A percentile compares a stretch with the other conserved stretches of the same genome.
These are phyloP conservation scores for Drosophila pandora DNA, from an alignment of 1,140 invertebrate species.

Conservation along the genomic window DNA sequence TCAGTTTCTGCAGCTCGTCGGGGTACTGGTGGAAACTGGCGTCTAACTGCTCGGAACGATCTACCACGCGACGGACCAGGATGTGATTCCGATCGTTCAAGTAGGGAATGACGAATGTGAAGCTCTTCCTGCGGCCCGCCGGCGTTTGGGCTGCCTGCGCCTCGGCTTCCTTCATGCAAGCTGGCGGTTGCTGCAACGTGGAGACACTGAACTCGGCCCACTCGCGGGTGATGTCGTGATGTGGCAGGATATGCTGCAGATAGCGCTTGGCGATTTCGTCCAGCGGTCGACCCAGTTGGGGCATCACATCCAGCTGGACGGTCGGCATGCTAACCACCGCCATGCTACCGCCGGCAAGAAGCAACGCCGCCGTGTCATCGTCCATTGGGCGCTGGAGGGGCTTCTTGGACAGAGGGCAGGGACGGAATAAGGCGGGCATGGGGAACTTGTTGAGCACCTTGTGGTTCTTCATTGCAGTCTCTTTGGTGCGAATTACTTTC, in stretches of 20 bases:
- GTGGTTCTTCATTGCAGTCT: constrained; percentile 7
- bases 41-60: constrained; percentile 75
- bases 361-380: constrained; percentile 68
- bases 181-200: constrained; percentile 55
- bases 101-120: constrained; percentile 78
- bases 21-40: constrained; percentile 49
- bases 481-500: constrained; percentile 48
- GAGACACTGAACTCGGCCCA: constrained; percentile 83
- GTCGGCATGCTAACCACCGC: constrained; percentile 77
- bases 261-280: constrained; percentile 79
- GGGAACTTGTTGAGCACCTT: constrained; percentile 65
- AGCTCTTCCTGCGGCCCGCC: constrained; percentile 56
- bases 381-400: constrained; percentile 67
- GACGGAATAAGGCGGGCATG: constrained; percentile 60
- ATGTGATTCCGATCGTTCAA: constrained; percentile 78
- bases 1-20: constrained; percentile 37
- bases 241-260: constrained; percentile 75
- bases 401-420: constrained; percentile 77
- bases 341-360: constrained; percentile 75
- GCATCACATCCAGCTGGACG: constrained; percentile 76
- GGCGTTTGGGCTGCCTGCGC: constrained; percentile 44
- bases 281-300: constrained; percentile 66
- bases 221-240: constrained; percentile 76
- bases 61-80: constrained; percentile 73
- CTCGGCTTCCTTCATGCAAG: constrained; percentile 54